Conservation (phyloP, 2,888 invertebrate species). For the Philonicus albiceps region DNA sequence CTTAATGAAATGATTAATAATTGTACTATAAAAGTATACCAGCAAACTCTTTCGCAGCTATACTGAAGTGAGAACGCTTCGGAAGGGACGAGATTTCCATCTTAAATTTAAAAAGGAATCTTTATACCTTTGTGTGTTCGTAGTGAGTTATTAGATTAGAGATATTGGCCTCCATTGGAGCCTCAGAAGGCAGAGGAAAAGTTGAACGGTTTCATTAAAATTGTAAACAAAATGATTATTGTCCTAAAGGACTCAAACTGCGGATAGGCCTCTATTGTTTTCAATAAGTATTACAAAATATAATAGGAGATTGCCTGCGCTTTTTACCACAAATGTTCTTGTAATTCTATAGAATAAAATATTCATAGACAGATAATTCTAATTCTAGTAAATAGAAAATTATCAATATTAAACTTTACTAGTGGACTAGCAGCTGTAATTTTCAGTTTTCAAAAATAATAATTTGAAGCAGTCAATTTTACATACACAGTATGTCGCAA, state of each 20-base stretch:
- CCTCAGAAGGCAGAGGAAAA: background rate
- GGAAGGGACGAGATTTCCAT: background rate
- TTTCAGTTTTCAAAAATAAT: too few species aligned
- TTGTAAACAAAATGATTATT: background rate
- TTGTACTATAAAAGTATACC: background rate
- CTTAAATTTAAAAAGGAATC: background rate
- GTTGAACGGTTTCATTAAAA: background rate
- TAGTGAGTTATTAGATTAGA: background rate
- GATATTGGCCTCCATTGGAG: background rate
- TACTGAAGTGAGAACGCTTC: background rate
- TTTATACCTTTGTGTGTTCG: background rate
- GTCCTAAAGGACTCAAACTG: background rate
- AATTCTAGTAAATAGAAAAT: too few species aligned
- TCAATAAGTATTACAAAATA: background rate
- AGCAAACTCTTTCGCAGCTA: background rate
- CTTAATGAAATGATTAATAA: background rate
- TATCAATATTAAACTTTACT: too few species aligned
- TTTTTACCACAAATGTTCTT: background rate
- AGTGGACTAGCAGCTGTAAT: too few species aligned
- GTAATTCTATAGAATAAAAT: background rate
- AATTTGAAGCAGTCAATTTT: too few species aligned
- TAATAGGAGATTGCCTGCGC: background rate
- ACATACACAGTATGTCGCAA: too few species aligned
- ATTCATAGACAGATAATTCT: background rate
- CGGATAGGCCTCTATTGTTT: background rate